These are phyloP conservation scores for Tenodera sinensis DNA, from an alignment of 2,888 invertebrate species.

Conservation along the genomic window DNA sequence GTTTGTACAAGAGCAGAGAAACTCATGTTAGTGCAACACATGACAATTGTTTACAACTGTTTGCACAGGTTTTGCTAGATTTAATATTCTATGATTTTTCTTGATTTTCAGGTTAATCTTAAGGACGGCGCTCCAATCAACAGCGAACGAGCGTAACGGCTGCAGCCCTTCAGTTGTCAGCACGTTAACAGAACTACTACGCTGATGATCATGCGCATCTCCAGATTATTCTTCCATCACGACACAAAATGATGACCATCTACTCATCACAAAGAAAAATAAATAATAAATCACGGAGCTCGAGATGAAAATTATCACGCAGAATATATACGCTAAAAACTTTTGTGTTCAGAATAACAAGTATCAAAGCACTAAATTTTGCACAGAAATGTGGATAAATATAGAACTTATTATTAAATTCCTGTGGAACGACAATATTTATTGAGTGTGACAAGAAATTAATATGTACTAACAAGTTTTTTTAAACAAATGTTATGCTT, in stretches of 20 bases:
- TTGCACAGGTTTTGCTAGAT: not conserved
- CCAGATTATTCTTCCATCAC: no score
- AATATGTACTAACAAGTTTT: slow-evolving; percentile 12
- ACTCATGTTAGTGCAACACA: no score
- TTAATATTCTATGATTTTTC: no score
- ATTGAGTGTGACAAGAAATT: slow-evolving; percentile 19
- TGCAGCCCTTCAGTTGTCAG: not conserved
- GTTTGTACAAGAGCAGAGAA: no score
- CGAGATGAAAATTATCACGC: not conserved
- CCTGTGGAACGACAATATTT: slow-evolving; percentile 28
- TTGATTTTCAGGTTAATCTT: not conserved
- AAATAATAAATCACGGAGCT: not conserved
- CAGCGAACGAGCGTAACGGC: not conserved
- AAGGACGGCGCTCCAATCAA: not conserved
- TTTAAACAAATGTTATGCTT: not conserved
- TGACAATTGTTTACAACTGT: not conserved
- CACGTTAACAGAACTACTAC: not conserved
- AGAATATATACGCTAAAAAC: not conserved
- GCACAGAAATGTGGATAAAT: not conserved
- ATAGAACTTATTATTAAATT: not conserved
- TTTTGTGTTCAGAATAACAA: not conserved
- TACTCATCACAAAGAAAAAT: not conserved
- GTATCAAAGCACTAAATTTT: not conserved
- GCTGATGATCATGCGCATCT: not conserved
- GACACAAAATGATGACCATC: not conserved